phyloP scores from a whole-genome alignment of 2,888 invertebrate species.

The Acrocera orbiculus region DNA sequence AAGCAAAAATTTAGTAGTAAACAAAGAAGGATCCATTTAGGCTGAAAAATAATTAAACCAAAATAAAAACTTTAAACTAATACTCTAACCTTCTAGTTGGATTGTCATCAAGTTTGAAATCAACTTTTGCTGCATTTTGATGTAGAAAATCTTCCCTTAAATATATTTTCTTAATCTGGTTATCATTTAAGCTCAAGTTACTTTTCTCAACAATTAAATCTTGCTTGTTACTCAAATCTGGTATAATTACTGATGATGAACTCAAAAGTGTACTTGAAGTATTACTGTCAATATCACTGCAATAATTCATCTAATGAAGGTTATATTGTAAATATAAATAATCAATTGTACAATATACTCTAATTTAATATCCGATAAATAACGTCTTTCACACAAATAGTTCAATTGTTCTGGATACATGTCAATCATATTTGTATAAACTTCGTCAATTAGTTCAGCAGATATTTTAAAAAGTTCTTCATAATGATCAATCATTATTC shows the following conservation, averaged over 20 bases:
- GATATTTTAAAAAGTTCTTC: conserved; percentile 58
- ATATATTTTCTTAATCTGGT: conserved; percentile 31
- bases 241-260: conserved; percentile 12
- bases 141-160: conserved; percentile 60
- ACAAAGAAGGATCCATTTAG: too few species aligned
- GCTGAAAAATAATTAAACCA: neutral
- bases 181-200: neutral
- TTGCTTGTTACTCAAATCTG: too few species aligned
- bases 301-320: neutral
- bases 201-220: neutral
- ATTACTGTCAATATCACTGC: conserved; percentile 14
- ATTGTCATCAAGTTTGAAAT: conserved; percentile 23
- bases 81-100: conserved; percentile 8
- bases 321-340: neutral
- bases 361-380: conserved; percentile 13
- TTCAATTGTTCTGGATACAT: conserved; percentile 68
- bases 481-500: conserved; percentile 51
- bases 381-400: conserved; percentile 32
- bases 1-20: too few species aligned
- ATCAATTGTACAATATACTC: conserved; percentile 8
- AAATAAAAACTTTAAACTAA: conserved; percentile 1
- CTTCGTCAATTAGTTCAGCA: conserved; percentile 67
- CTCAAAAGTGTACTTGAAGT: conserved; percentile 13
- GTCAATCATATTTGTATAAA: conserved; percentile 72
- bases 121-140: conserved; percentile 50